Percentiles rank a stretch among this genome's conserved stretches.
Conservation (phyloP, 1,140 invertebrate species). For the Marisa cornuarietis region DNA sequence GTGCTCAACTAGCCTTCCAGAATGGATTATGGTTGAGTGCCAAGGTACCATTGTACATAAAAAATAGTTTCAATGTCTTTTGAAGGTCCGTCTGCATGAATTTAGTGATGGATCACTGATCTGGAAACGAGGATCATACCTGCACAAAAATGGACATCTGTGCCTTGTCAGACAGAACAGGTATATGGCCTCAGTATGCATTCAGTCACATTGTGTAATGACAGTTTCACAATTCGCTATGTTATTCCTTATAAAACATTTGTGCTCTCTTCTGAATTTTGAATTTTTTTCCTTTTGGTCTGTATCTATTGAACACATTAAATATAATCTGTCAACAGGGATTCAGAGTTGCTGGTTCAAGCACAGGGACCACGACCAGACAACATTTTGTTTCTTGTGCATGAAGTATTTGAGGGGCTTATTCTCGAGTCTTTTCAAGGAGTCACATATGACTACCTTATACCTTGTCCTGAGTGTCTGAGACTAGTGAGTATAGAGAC, state of each 20-base stretch:
- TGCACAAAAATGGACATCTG: slow-evolving; percentile 57
- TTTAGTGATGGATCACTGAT: slow-evolving; percentile 58
- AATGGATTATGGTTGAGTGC: background rate
- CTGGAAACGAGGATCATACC: slow-evolving; percentile 61
- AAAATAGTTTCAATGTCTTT: slow-evolving; percentile 19
- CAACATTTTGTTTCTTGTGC: slow-evolving; percentile 62
- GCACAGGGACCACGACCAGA: slow-evolving; percentile 61
- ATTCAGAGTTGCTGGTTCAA: slow-evolving; percentile 54
- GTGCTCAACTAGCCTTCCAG: too few species aligned
- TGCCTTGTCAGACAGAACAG: slow-evolving; percentile 51
- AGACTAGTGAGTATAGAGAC: slow-evolving; percentile 35
- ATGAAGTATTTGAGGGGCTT: slow-evolving; percentile 63
- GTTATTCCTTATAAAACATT: too few species aligned
- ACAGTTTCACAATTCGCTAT: background rate
- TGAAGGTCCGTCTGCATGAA: slow-evolving; percentile 57
- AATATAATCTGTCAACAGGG: slow-evolving; percentile 34
- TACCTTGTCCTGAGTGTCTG: slow-evolving; percentile 63
- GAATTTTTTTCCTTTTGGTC: background rate
- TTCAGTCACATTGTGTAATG: too few species aligned
- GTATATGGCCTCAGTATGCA: slow-evolving; percentile 13
- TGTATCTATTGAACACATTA: background rate
- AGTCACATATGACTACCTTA: slow-evolving; percentile 59
- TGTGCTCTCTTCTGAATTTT: background rate
- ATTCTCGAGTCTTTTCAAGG: slow-evolving; percentile 63
- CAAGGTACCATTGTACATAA: too few species aligned